Conservation (phyloP, 2,113 vertebrate genomes). For the Copsychus sechellarum region DNA sequence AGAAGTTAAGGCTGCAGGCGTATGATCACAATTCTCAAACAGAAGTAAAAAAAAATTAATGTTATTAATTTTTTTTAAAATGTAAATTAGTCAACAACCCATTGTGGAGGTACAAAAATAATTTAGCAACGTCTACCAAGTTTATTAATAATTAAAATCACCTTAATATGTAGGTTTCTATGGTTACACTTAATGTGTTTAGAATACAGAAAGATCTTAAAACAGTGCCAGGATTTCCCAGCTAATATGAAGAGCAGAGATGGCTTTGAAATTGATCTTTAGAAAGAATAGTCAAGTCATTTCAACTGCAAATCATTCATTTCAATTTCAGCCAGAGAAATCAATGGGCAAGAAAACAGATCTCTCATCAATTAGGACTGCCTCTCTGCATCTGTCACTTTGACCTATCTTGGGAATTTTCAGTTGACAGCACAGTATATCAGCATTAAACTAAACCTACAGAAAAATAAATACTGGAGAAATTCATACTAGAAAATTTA, state of each 20-base stretch:
- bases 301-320: constrained; percentile 24
- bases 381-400: neutral
- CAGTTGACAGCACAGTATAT: neutral
- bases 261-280: constrained; percentile 53
- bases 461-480: neutral
- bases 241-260: constrained; percentile 1
- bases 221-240: constrained; percentile 24
- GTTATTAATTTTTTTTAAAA: neutral
- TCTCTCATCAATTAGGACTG: neutral
- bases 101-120: neutral
- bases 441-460: neutral
- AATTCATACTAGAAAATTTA: neutral
- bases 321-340: neutral
- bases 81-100: neutral
- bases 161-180: constrained; percentile 42
- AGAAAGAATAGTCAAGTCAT: constrained; percentile 13
- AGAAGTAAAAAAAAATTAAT: neutral
- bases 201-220: neutral
- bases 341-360: constrained; percentile 7
- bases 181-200: neutral
- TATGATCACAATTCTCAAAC: neutral
- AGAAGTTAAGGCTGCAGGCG: constrained; percentile 1
- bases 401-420: neutral
- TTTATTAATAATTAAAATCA: constrained; percentile 37
- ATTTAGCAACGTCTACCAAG: neutral